Percentiles rank a stretch among this genome's conserved stretches.
These are phyloP conservation scores for Nestor notabilis DNA, from an alignment of 2,113 vertebrate species.

Conservation along the genomic window DNA sequence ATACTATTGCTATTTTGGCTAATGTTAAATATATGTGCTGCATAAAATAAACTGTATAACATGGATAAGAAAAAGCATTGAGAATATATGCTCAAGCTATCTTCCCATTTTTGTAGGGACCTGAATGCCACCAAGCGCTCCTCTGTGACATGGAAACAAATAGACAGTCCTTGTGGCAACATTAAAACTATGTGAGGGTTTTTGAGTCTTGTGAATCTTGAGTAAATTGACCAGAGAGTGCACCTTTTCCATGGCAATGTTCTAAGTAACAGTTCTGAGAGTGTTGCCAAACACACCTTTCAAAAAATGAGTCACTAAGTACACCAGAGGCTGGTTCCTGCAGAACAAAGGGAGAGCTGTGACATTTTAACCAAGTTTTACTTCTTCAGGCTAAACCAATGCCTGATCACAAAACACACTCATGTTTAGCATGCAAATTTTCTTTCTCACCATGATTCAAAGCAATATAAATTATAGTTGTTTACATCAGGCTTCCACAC, in stretches of 20 bases:
- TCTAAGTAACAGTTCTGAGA: not conserved
- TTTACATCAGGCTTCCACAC: not conserved
- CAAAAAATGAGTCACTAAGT: constrained; percentile 26
- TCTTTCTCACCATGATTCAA: not conserved
- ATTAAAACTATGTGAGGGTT: not conserved
- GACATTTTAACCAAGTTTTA: constrained; percentile 42
- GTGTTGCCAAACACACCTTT: not conserved
- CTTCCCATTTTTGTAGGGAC: not conserved
- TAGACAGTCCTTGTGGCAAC: not conserved
- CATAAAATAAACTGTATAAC: not conserved
- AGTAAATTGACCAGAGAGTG: not conserved
- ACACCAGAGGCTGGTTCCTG: not conserved
- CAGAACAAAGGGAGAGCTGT: constrained; percentile 1
- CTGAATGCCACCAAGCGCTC: not conserved
- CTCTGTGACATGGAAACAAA: not conserved
- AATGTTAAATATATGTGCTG: not conserved
- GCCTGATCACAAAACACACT: not conserved
- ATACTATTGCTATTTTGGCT: not conserved
- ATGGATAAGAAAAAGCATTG: not conserved
- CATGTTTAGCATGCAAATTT: not conserved
- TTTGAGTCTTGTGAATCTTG: not conserved
- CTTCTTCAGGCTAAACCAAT: not conserved
- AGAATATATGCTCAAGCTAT: not conserved
- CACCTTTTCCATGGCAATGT: not conserved
- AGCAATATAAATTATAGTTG: constrained; percentile 35